Evolutionary conservation across 2,797 vertebrate genomes (phyloP).

Genomic region (Cryptoblepharus egeriae): DNA sequence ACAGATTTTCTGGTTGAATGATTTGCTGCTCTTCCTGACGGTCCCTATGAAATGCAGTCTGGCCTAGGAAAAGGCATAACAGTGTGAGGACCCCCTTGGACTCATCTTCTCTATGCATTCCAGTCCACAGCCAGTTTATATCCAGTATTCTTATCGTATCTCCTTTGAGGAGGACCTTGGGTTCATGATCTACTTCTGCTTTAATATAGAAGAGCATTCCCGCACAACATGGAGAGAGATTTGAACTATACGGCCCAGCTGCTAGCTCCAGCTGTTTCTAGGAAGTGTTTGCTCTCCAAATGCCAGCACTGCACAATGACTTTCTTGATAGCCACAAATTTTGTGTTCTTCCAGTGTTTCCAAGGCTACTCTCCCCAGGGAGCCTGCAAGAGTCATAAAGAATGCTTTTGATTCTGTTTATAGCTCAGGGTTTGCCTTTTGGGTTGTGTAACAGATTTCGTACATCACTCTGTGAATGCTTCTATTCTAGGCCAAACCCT

Average conservation of each 20-base stretch:
- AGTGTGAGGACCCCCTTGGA: constrained; percentile 1
- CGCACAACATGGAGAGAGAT: constrained; percentile 8
- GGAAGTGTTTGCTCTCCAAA: not conserved
- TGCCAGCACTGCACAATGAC: constrained; percentile 27
- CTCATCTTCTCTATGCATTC: constrained; percentile 41
- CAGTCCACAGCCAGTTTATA: constrained; percentile 32
- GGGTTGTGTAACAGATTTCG: not conserved
- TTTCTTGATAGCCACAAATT: constrained; percentile 12
- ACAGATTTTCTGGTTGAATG: constrained; percentile 19
- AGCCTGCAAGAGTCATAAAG: constrained; percentile 45
- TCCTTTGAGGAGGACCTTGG: constrained; percentile 35
- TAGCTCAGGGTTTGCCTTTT: constrained; percentile 43
- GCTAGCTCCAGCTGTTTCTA: not conserved
- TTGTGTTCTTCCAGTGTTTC: constrained; percentile 43
- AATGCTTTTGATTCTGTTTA: constrained; percentile 51
- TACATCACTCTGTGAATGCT: not conserved
- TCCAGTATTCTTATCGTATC: not conserved
- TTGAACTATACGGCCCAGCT: constrained; percentile 6
- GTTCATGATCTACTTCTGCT: constrained; percentile 17
- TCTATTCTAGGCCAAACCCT: not conserved
- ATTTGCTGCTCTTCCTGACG: not conserved
- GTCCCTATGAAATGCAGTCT: constrained; percentile 46
- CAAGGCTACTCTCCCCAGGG: constrained; percentile 39
- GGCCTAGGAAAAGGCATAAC: constrained; percentile 19
- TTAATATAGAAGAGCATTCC: constrained; percentile 21